Evolutionary conservation across 2,797 vertebrate genomes (phyloP).

Genomic region (Paramormyrops hopkinsi): DNA sequence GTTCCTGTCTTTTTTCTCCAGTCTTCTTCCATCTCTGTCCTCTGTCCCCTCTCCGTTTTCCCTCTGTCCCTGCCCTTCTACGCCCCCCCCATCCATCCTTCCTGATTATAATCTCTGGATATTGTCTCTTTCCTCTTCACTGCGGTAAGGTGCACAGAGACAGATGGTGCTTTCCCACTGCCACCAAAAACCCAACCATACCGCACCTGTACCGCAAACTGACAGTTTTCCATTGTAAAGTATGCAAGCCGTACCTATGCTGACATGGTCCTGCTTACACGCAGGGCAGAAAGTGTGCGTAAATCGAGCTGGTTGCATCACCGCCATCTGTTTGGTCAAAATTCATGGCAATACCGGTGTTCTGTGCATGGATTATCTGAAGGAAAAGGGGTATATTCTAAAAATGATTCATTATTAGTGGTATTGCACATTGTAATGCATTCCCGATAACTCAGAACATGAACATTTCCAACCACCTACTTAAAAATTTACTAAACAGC

Average conservation of each 20-base stretch:
- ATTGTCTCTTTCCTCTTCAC: not conserved
- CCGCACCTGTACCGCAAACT: not conserved
- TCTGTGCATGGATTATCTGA: not conserved
- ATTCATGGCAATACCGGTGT: not conserved
- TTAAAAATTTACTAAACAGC: not conserved
- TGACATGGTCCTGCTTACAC: not conserved
- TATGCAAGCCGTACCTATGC: not conserved
- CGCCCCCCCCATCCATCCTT: conserved; percentile 37
- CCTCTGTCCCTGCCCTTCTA: conserved; percentile 27
- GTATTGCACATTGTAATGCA: not conserved
- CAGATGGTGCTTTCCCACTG: not conserved
- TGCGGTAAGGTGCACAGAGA: not conserved
- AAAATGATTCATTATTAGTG: not conserved
- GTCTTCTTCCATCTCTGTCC: conserved; percentile 24
- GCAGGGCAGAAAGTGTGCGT: not conserved
- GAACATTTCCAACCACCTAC: not conserved
- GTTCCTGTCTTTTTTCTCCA: not conserved
- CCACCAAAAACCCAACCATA: not conserved
- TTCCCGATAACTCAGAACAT: not conserved
- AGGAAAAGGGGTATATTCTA: not conserved
- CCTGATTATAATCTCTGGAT: not conserved
- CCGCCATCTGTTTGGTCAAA: not conserved
- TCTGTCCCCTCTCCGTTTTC: conserved; percentile 16
- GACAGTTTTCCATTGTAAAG: not conserved
- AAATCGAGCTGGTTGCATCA: not conserved